Evolutionary conservation across 2,797 vertebrate genomes (phyloP), one percentile per base, ranked within the genome.

Genomic region (Nothura maculosa): DNA sequence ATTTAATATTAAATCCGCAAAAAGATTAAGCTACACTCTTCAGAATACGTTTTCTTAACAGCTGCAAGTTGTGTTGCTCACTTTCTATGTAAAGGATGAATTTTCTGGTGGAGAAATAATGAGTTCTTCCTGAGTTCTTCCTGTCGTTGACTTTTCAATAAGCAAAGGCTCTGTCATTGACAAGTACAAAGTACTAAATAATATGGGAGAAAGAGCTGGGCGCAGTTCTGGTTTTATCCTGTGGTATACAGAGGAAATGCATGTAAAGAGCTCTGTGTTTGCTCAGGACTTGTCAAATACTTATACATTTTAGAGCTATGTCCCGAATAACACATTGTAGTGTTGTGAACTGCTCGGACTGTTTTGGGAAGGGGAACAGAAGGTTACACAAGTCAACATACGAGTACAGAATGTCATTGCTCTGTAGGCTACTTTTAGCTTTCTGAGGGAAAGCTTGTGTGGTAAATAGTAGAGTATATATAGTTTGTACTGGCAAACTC

Each of bases 211-310:
- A 77, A 69, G 58, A 55, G 6, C 61, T 48, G 62, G 4, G 7
- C 85, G 25, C 47, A 48, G 9, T 52, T 95, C 64, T 64, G 14
- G 4, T 70, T 86, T 74, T 61, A 10, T 77, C 22, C 42, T 58
- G 22, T 63, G 43, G 17, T 57, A 40, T 87, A 38, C 4, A 58
- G 89, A 75, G 36, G 58, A 91, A 90, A 86, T 32, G 27, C 74
- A 42, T 70, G 81, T 54, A 50, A 7, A 77, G 69, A 87, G 62
- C 34, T 90, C 93, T 91, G 76, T 48, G 57, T 81, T 43, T 85
- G 34, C 85, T 94, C 82, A 92, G 78, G 74, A 43, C 70, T 50
- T 52, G 82, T 85, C 66, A 93, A 66, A 78, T 89, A 75, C 90
- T 90, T 92, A 58, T 61, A 19, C 68, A 28, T 68, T 48, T 78